A percentile compares a stretch with the other conserved stretches of the same genome.
These are phyloP conservation scores for Lasioglossum morio DNA, from an alignment of 2,888 invertebrate genomes.

Conservation along the genomic window DNA sequence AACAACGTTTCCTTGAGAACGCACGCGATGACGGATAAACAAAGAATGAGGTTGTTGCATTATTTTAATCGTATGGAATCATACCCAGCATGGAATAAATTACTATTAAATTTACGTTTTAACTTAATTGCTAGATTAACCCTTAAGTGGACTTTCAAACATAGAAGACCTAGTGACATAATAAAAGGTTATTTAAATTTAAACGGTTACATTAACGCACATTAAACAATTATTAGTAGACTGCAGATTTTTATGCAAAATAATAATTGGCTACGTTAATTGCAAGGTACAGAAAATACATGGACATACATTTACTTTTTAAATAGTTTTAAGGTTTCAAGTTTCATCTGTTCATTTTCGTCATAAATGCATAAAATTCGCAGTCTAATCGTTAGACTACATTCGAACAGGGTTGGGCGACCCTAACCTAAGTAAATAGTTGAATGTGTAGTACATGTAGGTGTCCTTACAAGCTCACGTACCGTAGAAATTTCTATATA, in stretches of 20 bases:
- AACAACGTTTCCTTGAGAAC: constrained; percentile 10
- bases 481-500: background rate
- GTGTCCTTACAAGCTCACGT: background rate
- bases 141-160: background rate
- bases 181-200: background rate
- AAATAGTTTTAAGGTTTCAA: background rate
- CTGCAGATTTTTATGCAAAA: background rate
- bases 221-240: background rate
- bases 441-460: background rate
- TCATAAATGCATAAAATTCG: background rate
- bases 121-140: background rate
- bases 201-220: background rate
- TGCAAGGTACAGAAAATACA: background rate
- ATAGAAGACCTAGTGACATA: background rate
- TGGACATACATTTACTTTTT: background rate
- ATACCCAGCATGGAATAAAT: background rate
- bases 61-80: background rate
- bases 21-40: background rate
- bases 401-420: background rate
- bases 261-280: background rate
- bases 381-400: background rate
- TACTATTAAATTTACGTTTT: background rate
- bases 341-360: background rate
- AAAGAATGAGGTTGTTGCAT: background rate
- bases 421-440: background rate